These are phyloP conservation scores for Garra rufa DNA, from an alignment of 2,113 vertebrate genomes.

Conservation along the genomic window DNA sequence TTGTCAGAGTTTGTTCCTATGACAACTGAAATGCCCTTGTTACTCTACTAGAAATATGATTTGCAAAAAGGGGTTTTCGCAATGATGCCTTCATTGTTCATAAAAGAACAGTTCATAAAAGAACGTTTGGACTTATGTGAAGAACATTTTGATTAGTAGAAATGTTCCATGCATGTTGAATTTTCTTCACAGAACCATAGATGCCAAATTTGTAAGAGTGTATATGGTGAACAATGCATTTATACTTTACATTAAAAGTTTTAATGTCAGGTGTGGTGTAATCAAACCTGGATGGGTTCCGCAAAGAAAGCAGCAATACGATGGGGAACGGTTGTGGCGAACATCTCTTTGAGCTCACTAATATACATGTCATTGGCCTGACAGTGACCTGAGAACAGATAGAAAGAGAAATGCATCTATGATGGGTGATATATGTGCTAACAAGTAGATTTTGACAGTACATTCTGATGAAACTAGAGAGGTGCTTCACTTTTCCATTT, in stretches of 20 bases:
- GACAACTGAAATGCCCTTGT: neutral
- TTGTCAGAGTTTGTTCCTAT: neutral
- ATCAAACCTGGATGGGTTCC: slow-evolving; percentile 90
- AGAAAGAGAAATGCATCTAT: neutral
- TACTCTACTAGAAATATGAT: neutral
- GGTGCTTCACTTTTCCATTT: neutral
- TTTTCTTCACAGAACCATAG: neutral
- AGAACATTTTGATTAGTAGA: neutral
- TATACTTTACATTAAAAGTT: neutral
- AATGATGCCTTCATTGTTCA: no score
- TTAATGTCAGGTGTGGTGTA: neutral
- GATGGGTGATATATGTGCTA: neutral
- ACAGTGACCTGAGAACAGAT: slow-evolving; percentile 78
- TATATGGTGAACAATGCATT: neutral
- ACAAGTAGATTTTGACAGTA: neutral
- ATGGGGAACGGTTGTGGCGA: slow-evolving; percentile 81
- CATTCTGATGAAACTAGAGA: no score
- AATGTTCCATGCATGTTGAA: neutral
- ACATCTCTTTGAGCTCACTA: slow-evolving; percentile 86
- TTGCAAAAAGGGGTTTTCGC: neutral
- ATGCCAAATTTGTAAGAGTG: no score
- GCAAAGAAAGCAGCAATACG: slow-evolving; percentile 90
- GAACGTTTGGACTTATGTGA: no score
- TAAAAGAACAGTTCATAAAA: neutral
- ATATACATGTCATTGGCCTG: slow-evolving; percentile 87